Evolutionary conservation across 2,888 invertebrate genomes (phyloP).

Genomic region (Aethes cnicana): DNA sequence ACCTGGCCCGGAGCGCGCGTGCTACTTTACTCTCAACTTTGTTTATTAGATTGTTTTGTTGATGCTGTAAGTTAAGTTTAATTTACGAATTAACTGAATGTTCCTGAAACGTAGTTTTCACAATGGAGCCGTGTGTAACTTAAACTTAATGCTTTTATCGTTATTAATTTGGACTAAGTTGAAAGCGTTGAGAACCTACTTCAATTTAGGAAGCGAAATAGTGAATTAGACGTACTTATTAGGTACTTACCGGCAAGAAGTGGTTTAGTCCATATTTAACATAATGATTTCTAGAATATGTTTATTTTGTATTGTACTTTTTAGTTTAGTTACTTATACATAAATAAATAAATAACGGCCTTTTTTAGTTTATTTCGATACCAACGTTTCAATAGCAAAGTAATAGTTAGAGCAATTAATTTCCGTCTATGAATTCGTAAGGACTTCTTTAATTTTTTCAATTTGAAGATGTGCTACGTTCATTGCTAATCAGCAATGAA

Average conservation of each 20-base stretch:
- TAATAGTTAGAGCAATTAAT: no score
- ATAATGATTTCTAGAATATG: no score
- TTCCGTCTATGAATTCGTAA: no score
- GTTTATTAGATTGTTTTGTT: slow-evolving; percentile 73
- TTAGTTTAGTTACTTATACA: no score
- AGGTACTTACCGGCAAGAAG: not conserved
- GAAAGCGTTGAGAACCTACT: not conserved
- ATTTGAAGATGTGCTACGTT: no score
- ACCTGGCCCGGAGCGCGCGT: slow-evolving; percentile 34
- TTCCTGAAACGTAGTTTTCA: slow-evolving; percentile 40
- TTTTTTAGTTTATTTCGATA: no score
- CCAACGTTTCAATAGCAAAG: no score
- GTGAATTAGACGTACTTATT: not conserved
- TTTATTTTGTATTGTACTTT: no score
- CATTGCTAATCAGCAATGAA: no score
- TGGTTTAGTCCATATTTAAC: not conserved
- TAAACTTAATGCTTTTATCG: slow-evolving; percentile 18
- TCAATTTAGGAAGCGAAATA: not conserved
- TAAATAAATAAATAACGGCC: no score
- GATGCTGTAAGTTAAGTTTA: slow-evolving; percentile 38
- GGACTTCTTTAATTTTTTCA: no score
- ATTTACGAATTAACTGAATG: slow-evolving; percentile 55
- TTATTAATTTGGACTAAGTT: slow-evolving; percentile 10
- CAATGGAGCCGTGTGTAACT: slow-evolving; percentile 15
- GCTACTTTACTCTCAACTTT: slow-evolving; percentile 66